These are phyloP conservation scores for Ptychodera flava DNA, from an alignment of 35 echinoderm and acorn worm species.

Conservation along the genomic window DNA sequence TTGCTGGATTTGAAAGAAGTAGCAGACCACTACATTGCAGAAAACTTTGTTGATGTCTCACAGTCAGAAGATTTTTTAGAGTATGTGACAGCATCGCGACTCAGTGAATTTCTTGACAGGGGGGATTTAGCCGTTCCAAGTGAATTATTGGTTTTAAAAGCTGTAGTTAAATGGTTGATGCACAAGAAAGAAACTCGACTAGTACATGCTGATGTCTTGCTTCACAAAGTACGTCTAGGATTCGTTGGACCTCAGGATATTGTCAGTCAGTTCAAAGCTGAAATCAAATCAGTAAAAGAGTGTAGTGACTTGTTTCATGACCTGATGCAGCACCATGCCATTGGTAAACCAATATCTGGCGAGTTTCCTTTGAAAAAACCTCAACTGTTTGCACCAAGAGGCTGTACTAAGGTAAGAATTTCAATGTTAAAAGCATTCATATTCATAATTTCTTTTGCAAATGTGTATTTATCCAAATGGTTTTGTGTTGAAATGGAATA, in stretches of 20 bases:
- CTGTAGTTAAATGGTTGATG: constrained; percentile 25
- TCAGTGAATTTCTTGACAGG: constrained; percentile 21
- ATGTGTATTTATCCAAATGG: too few relatives aligned
- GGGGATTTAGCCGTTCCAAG: constrained; percentile 36
- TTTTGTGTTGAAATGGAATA: too few relatives aligned
- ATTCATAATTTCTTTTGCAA: too few relatives aligned
- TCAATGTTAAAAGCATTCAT: too few relatives aligned
- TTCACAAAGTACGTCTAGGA: constrained; percentile 39
- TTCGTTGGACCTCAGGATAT: constrained; percentile 28
- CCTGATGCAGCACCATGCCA: constrained; percentile 45
- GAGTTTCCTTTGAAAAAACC: constrained; percentile 16
- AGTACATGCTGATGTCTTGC: constrained; percentile 18
- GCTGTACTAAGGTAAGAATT: constrained; percentile 35
- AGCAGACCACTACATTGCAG: constrained; percentile 34
- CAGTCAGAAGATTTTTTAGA: constrained; percentile 43
- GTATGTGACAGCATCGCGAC: constrained; percentile 32
- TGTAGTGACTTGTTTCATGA: constrained; percentile 35
- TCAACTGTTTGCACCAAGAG: constrained; percentile 21
- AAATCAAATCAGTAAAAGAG: constrained; percentile 21
- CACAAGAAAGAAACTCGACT: constrained; percentile 27
- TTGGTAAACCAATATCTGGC: constrained; percentile 17
- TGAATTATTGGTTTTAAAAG: constrained; percentile 35
- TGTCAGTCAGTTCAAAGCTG: constrained; percentile 16
- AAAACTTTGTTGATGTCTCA: constrained; percentile 44
- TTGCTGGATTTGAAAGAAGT: constrained; percentile 20